phyloP scores from a whole-genome alignment of 2,797 vertebrate species.

The Sebastes aleutianus region DNA sequence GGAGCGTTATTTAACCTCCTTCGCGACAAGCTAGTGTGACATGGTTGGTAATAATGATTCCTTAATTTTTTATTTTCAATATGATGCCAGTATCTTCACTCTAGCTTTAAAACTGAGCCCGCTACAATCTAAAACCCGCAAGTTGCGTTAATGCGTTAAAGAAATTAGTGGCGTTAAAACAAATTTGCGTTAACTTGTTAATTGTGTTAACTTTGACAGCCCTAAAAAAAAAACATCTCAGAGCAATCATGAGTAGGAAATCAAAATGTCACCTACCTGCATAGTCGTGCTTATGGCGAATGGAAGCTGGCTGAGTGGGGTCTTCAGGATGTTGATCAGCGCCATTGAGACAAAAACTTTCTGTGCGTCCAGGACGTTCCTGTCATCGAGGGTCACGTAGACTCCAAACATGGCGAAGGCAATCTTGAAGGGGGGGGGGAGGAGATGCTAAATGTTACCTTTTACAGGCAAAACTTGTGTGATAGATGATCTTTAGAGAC shows the following conservation, averaged over 20 bases:
- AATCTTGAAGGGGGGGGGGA: conserved; percentile 78
- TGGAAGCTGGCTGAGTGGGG: conserved; percentile 93
- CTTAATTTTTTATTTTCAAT: too few relatives aligned
- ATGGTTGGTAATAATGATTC: too few relatives aligned
- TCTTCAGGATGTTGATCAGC: conserved; percentile 93
- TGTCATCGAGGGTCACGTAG: conserved; percentile 86
- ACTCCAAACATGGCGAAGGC: conserved; percentile 93
- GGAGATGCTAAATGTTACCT: conserved; percentile 10
- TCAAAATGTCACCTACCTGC: conserved; percentile 83
- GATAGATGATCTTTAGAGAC: conserved; percentile 4
- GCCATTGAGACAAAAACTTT: conserved; percentile 96
- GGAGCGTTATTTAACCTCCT: too few relatives aligned
- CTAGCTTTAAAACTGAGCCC: too few relatives aligned
- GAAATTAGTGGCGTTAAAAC: too few relatives aligned
- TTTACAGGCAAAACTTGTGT: not conserved
- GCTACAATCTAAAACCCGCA: too few relatives aligned
- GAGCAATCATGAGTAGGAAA: not conserved
- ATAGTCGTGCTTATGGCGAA: conserved; percentile 90
- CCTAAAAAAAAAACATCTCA: too few relatives aligned
- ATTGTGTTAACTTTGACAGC: too few relatives aligned
- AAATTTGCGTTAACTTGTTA: too few relatives aligned
- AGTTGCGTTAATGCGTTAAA: too few relatives aligned
- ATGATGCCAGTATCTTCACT: too few relatives aligned
- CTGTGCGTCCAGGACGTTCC: conserved; percentile 91
- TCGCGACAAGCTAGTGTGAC: too few relatives aligned